A percentile compares a stretch with the other conserved stretches of the same genome.
Conservation (phyloP, 1,140 invertebrate genomes). For the Drosophila equinoxialis region DNA sequence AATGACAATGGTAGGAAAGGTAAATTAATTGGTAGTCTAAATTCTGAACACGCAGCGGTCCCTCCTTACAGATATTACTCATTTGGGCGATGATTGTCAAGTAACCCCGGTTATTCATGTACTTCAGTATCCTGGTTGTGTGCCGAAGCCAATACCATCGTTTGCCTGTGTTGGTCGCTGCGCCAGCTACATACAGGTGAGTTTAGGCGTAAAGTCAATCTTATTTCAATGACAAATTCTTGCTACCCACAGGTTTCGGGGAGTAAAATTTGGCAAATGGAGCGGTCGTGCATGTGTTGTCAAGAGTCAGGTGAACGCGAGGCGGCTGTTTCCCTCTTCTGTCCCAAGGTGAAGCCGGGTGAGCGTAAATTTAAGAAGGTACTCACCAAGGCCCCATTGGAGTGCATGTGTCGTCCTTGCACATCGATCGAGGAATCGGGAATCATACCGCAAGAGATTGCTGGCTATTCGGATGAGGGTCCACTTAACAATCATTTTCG, state of each 20-base stretch:
- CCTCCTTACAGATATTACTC: constrained; percentile 63
- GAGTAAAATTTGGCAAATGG: constrained; percentile 98
- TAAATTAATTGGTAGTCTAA: background rate
- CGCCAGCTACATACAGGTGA: constrained; percentile 95
- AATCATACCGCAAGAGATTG: constrained; percentile 94
- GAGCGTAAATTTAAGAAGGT: constrained; percentile 94
- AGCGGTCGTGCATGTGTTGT: constrained; percentile 96
- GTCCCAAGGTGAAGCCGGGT: constrained; percentile 93
- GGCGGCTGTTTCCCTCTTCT: constrained; percentile 93
- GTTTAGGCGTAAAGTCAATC: background rate
- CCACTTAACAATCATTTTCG: constrained; percentile 89
- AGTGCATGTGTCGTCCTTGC: constrained; percentile 97
- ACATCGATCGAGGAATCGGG: constrained; percentile 93
- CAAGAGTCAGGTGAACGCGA: constrained; percentile 96
- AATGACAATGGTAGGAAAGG: constrained; percentile 56
- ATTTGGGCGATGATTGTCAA: constrained; percentile 91
- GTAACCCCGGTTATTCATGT: constrained; percentile 96
- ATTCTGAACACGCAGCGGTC: background rate
- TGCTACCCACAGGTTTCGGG: constrained; percentile 90
- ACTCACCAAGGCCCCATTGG: constrained; percentile 93
- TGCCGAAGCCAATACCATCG: constrained; percentile 95
- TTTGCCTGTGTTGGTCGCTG: constrained; percentile 96
- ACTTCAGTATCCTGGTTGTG: constrained; percentile 94
- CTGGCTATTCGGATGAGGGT: constrained; percentile 92
- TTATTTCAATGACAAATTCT: background rate